phyloP scores from a whole-genome alignment of 2,888 invertebrate genomes.

The Andrena marginata region DNA sequence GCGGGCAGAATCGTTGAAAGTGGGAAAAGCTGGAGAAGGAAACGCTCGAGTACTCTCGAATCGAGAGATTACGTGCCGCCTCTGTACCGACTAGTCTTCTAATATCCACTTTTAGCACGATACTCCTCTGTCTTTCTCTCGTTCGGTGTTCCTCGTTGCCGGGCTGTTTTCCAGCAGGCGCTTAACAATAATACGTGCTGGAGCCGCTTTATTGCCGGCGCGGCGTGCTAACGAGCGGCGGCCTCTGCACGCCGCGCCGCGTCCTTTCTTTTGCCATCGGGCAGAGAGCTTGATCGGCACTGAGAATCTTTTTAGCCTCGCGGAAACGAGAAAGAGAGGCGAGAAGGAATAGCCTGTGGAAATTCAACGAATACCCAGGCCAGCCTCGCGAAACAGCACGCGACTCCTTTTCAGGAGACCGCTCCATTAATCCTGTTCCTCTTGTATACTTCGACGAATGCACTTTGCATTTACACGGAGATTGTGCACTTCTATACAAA shows the following conservation, averaged over 20 bases:
- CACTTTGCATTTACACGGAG: neutral
- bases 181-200: constrained; percentile 76
- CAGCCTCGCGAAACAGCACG: constrained; percentile 35
- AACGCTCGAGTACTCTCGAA: constrained; percentile 52
- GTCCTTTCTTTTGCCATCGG: constrained; percentile 66
- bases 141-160: constrained; percentile 10
- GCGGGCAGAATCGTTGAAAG: constrained; percentile 17
- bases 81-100: constrained; percentile 58
- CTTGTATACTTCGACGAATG: neutral
- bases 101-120: constrained; percentile 68
- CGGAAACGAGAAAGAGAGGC: constrained; percentile 59
- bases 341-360: constrained; percentile 56
- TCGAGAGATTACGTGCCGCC: constrained; percentile 69
- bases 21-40: constrained; percentile 34
- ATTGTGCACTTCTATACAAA: neutral
- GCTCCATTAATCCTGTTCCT: constrained; percentile 38
- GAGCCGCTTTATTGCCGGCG: constrained; percentile 67
- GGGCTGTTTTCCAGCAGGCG: constrained; percentile 54
- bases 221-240: constrained; percentile 73
- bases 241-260: constrained; percentile 58
- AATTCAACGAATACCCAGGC: constrained; percentile 58
- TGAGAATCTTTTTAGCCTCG: constrained; percentile 55
- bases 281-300: constrained; percentile 60
- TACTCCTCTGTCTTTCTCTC: constrained; percentile 46
- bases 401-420: constrained; percentile 47